Evolutionary conservation across 2,113 vertebrate species (phyloP), one percentile per base, ranked within the genome.

Genomic region (Lepus europaeus): DNA sequence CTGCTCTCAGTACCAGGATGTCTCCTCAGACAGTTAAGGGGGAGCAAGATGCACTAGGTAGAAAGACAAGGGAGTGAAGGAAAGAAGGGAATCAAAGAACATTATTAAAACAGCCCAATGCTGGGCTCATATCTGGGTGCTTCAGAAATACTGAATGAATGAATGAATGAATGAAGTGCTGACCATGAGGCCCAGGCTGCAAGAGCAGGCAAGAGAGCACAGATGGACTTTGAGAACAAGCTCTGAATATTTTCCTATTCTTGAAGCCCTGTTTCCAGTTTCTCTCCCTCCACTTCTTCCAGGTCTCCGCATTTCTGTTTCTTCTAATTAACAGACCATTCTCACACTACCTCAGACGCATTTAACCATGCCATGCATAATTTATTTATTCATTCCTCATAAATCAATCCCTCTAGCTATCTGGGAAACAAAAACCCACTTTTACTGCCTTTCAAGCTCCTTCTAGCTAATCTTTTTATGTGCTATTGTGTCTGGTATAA

Each of bases 371-470:
- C 8, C 86, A 95, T 84, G n/a, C 45, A 92, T 96, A 90, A 95
- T 90, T 95, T 94, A 96, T 95, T 95, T 89, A 89, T 91, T 93
- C 89, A 93, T 96, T 97, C 76, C 73, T 95, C 91, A 97, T 89
- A 95, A 93, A 95, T 94, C 91, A 96, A 91, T 88, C 90, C 39
- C 56, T 76, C 63, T 11, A 95, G 91, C 89, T 89, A 95, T 90
- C 83, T 95, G 93, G 91, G 95, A 97, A 95, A 95, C 59, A 95
- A 97, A 87, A 92, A 92, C 14, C 70, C 93, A 83, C 31, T 93
- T 94, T 93, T 90, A 93, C 33, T 94, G 61, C 87, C 79, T 90
- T 94, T 94, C 83, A 92, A 84, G 64, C 29, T 93, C 85, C 36
- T 72, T 85, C 79, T 88, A 96, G 89, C 79, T 93, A 90, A 95